Base-by-base conservation (phyloP, 2,888 invertebrate genomes). In the Latheticus oryzae region DNA sequence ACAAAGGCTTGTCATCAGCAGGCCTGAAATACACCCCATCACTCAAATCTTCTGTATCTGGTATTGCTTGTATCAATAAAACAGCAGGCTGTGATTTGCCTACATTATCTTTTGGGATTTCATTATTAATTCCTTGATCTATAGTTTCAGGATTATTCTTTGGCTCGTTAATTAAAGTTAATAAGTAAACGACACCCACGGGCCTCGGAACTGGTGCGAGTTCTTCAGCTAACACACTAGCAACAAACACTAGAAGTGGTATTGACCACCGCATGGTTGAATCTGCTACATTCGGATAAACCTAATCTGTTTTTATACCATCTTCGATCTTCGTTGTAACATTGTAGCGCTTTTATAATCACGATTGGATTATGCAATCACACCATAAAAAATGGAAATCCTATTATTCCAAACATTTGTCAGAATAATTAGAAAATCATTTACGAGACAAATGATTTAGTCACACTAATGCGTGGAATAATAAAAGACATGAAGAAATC, bases 21-120 rank as follows among this genome's bases (percentile, higher is more conserved):
- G 76, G 75, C 48, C 71, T 67, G 62, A 74, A 76, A 61, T 77
- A 76, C 26, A 77, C 69, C n/a, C 76, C 76, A 68, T 77, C 76
- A 5, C 67, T 67, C 9, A 65, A 42, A 15, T 73, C 74, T 13
- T 71, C 67, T 16, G 69, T 61, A 4, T 73, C 67, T 12, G 68
- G 66, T 42, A 76, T 66, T 3, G 74, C 70, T 30, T 65, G 55
- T 3, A 58, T 38, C 42, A 73, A 40, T 8, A 65, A 23, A 9
- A 63, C 50, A 15, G 42, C 54, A 5, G 65, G 60, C 13, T 56
- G 62, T 0, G 12, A 7, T 56, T 56, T 63, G 24, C 47, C 58
- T 7, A 47, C 42, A 8, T 58, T 61, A 13, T 59, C 56, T 7
- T 64, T 53, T 5, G 67, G 53, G 13, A 67, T 67, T n/a, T 53